phyloP scores from a whole-genome alignment of 2,888 invertebrate species.

The Saturnia pavonia region DNA sequence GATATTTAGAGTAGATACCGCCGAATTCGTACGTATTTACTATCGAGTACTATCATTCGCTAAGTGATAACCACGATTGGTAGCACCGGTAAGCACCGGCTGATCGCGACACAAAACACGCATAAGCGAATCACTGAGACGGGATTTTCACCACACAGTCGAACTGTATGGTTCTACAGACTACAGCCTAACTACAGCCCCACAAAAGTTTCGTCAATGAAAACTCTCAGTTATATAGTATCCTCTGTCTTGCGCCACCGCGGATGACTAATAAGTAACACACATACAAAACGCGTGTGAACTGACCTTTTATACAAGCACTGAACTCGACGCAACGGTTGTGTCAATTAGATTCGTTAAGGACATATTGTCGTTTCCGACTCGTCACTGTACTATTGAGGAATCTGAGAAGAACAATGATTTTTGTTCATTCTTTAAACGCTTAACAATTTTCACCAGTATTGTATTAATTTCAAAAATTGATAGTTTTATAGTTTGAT shows the following conservation, averaged over 20 bases:
- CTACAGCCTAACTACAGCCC: not conserved
- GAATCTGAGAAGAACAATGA: not conserved
- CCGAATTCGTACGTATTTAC: too few species aligned
- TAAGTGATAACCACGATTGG: too few species aligned
- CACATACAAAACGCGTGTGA: slow-evolving; percentile 27
- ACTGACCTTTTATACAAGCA: slow-evolving; percentile 37
- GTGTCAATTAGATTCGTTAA: slow-evolving; percentile 46
- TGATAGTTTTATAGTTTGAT: too few species aligned
- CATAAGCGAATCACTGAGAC: too few species aligned
- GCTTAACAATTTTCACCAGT: too few species aligned
- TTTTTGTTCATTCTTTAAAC: not conserved
- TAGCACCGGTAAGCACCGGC: too few species aligned
- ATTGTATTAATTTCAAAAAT: too few species aligned
- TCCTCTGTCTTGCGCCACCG: not conserved
- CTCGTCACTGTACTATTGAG: not conserved
- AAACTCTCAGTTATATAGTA: not conserved
- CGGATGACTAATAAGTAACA: slow-evolving; percentile 20
- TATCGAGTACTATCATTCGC: too few species aligned
- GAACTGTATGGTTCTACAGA: too few species aligned
- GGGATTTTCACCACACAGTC: too few species aligned
- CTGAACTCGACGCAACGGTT: slow-evolving; percentile 40
- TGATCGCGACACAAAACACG: too few species aligned
- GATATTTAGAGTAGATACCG: too few species aligned
- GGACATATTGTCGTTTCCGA: slow-evolving; percentile 41
- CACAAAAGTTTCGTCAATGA: not conserved